Base-by-base conservation (phyloP, 2,113 vertebrate species). In the Grallaria varia region DNA sequence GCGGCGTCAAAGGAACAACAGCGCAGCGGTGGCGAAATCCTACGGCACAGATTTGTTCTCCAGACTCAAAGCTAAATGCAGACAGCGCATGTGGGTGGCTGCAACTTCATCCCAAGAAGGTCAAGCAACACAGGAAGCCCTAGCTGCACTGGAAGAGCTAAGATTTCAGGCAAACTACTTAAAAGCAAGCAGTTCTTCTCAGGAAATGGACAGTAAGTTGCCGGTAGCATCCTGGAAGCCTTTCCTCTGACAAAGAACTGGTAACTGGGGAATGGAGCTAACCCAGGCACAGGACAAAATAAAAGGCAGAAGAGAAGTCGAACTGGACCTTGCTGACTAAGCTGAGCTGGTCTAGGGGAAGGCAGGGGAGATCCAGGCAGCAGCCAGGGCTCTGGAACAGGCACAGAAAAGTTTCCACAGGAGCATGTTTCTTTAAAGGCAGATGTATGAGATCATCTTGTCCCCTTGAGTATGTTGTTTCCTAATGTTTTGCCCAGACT, bases 401-500 rank as follows among this genome's bases (percentile, higher is more conserved):
- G 76, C 90, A 93, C 2, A 4, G 83, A 50, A 81, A 84, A 89
- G 31, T 92, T 94, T 94, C 93, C 95, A 96, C 1, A 1, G 93
- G 56, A 95, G 88, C 19, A 1, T 79, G 80, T 75, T 93, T 27
- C 96, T 92, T 82, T 84, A 75, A 95, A 96, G 40, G 89, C 93
- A 84, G 88, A 27, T 64, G 64, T 4, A 84, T 93, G 82, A 96
- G 95, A 90, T 95, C 96, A 93, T 66, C 90, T 45, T 7, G 44
- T 75, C 90, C 96, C 92, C 88, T 3, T 12, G 76, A 95, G 85
- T 30, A 75, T 14, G 83, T n/a, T 60, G 80, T 94, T 95, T 96
- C 96, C 95, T 96, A 92, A 94, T 82, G 88, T 78, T 94, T 60
- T 79, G 92, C 76, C 93, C 93, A 96, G 92, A 84, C 79, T 60